phyloP scores from a whole-genome alignment of 2,888 invertebrate species.

The Axea sp. region DNA sequence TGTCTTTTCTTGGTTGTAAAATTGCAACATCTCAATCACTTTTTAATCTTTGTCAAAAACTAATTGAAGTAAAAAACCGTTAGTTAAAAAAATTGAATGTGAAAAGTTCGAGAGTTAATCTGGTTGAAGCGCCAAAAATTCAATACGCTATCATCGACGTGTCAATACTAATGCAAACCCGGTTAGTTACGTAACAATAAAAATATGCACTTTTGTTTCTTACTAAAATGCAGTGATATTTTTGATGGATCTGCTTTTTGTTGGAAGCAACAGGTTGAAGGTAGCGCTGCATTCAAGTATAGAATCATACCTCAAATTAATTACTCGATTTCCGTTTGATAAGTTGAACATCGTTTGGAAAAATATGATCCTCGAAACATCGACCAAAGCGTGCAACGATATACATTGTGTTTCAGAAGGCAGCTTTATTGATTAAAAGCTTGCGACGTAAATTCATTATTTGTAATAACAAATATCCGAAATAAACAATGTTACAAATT shows the following conservation, averaged over 20 bases:
- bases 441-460: slow-evolving; percentile 21
- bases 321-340: slow-evolving; percentile 54
- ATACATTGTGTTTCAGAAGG: slow-evolving; percentile 3
- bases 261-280: slow-evolving; percentile 55
- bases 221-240: slow-evolving; percentile 33
- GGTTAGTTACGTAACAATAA: slow-evolving; percentile 28
- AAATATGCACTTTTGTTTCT: slow-evolving; percentile 35
- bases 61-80: slow-evolving; percentile 12
- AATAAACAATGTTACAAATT: no score
- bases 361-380: slow-evolving; percentile 30
- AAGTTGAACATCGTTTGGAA: slow-evolving; percentile 38
- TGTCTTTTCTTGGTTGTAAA: neutral
- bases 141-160: slow-evolving; percentile 20
- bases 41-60: neutral
- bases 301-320: slow-evolving; percentile 53
- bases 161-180: slow-evolving; percentile 21
- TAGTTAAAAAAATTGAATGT: slow-evolving; percentile 15
- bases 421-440: slow-evolving; percentile 41
- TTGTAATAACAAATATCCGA: no score
- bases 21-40: neutral
- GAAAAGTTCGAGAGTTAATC: slow-evolving; percentile 28
- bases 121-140: slow-evolving; percentile 3
- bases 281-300: slow-evolving; percentile 25
- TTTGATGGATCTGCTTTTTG: slow-evolving; percentile 49
- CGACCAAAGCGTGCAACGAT: neutral